These are phyloP conservation scores for Drymodes brunneopygia DNA, from an alignment of 2,113 vertebrate species.

Conservation along the genomic window DNA sequence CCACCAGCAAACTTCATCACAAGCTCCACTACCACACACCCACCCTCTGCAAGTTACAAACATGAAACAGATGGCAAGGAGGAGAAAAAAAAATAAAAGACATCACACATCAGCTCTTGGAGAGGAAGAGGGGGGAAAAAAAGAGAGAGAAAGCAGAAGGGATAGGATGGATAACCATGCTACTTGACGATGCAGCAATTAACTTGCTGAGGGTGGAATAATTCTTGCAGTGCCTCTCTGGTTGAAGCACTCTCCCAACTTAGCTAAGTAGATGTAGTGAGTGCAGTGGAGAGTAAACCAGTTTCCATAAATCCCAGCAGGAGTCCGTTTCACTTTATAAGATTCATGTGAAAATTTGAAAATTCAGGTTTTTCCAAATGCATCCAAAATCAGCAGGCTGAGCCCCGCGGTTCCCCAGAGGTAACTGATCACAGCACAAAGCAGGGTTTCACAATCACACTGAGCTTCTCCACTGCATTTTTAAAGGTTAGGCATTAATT, in stretches of 20 bases:
- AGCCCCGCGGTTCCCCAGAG: not conserved
- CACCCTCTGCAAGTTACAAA: conserved; percentile 55
- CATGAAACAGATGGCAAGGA: conserved; percentile 51
- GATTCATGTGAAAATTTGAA: conserved; percentile 65
- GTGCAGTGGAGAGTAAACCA: conserved; percentile 40
- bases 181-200: conserved; percentile 57
- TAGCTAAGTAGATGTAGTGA: conserved; percentile 37
- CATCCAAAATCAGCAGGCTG: conserved; percentile 56
- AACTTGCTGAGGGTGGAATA: conserved; percentile 64
- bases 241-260: conserved; percentile 15
- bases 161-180: conserved; percentile 41
- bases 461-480: conserved; percentile 40
- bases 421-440: conserved; percentile 50
- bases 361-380: conserved; percentile 57
- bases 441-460: conserved; percentile 28
- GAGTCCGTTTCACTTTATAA: conserved; percentile 35
- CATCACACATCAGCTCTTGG: conserved; percentile 35
- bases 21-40: conserved; percentile 38
- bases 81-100: conserved; percentile 41
- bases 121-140: not conserved
- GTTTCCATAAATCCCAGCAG: conserved; percentile 63
- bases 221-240: not conserved
- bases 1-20: conserved; percentile 50
- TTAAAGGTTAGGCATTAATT: conserved; percentile 68
- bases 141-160: conserved; percentile 45